Evolutionary conservation across 1,140 invertebrate genomes (phyloP).

Genomic region (Formica selysi): DNA sequence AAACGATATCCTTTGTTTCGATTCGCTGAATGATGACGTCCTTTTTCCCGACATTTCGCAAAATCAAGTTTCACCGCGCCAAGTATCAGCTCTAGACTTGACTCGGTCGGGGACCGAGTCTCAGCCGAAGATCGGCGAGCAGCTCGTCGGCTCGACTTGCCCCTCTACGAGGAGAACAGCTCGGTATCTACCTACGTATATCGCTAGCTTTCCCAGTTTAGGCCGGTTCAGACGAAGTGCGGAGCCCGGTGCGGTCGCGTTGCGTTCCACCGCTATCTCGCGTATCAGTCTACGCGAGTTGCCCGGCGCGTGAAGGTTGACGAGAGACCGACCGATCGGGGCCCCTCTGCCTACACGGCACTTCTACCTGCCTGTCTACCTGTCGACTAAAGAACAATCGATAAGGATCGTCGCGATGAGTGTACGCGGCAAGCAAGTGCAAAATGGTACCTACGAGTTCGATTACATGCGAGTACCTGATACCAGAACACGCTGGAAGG

Average conservation of each 20-base stretch:
- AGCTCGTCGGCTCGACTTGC: constrained; percentile 1
- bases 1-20: too few relatives aligned
- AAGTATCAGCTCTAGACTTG: neutral
- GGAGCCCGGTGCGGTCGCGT: constrained; percentile 40
- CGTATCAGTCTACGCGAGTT: constrained; percentile 49
- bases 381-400: constrained; percentile 24
- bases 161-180: constrained; percentile 3
- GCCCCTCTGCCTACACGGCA: neutral
- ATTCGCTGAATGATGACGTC: too few relatives aligned
- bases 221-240: constrained; percentile 44
- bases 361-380: neutral
- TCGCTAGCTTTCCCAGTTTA: constrained; percentile 45
- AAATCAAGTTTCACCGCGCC: neutral
- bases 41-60: neutral
- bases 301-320: constrained; percentile 32
- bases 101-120: neutral
- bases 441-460: constrained; percentile 83
- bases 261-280: constrained; percentile 35
- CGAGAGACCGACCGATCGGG: constrained; percentile 4
- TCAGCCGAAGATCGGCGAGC: neutral
- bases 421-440: constrained; percentile 76
- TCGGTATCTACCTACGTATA: constrained; percentile 56
- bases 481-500: constrained; percentile 87
- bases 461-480: constrained; percentile 86
- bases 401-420: constrained; percentile 67